Base-by-base conservation (phyloP, 2,797 vertebrate genomes). In the Adrianichthys oophorus region DNA sequence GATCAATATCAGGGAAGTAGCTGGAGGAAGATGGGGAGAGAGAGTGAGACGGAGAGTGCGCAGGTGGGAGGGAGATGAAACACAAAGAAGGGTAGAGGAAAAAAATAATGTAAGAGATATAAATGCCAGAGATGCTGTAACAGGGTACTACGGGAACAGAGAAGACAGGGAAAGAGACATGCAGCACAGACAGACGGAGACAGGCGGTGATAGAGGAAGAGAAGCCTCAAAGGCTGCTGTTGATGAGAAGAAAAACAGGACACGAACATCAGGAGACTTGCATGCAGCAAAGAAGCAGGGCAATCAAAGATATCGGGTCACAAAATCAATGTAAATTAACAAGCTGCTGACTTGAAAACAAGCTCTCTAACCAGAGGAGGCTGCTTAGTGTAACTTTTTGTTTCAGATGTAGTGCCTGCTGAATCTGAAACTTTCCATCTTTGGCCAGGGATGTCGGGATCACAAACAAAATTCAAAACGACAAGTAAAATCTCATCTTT, bases 1-100 rank as follows among this genome's bases (percentile, higher is more conserved):
- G 87, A 89, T 89, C 83, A 83, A 90, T 88, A 87, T 87, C 79
- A 74, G 67, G 74, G 65, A 75, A 59, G 70, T 50, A 75, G 68
- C 47, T 57, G 52, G 69, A 65, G 57, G 48, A 60, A 70, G 70
- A 48, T 4, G 52, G 64, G 44, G 54, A 52, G 47, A 40, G 55
- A 41, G 52, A 49, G 21, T 41, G 45, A 59, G 63, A 52, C 43
- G 42, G 55, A 59, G 69, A 51, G 68, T 50, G 42, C 67, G 67
- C 73, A 82, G 62, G 84, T 85, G 80, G 80, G 76, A 83, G 78
- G 77, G 75, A 84, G 76, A 78, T 16, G 74, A 74, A 60, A 41
- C 73, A 87, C 80, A 85, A 82, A 83, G 72, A 76, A 79, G 70
- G 65, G 65, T 45, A 49, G 72, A 77, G 72, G 45, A 47, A 74